Percentiles rank a stretch among this genome's conserved stretches.
These are phyloP conservation scores for Trichonephila inaurata DNA, from an alignment of 1,140 invertebrate species.

Conservation along the genomic window DNA sequence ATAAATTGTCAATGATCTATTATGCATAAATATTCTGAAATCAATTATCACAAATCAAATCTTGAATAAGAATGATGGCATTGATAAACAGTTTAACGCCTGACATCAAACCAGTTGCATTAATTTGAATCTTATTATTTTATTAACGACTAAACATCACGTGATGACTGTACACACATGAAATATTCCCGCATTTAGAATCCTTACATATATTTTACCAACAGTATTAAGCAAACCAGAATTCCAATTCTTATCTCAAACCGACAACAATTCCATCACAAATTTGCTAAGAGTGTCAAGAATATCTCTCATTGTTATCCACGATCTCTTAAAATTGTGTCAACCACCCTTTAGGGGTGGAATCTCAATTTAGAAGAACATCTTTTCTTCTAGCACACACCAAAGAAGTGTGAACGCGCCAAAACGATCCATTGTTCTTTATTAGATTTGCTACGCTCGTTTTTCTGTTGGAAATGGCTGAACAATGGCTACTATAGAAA, in stretches of 20 bases:
- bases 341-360: background rate
- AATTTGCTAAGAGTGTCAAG: background rate
- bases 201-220: too few species aligned
- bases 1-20: too few species aligned
- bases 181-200: background rate
- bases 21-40: too few species aligned
- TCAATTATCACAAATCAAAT: too few species aligned
- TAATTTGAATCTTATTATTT: too few species aligned
- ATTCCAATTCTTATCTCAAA: background rate
- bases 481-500: background rate
- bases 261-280: background rate
- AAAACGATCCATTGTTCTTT: conserved; percentile 19
- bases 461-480: background rate
- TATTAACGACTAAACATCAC: too few species aligned
- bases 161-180: too few species aligned
- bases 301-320: background rate
- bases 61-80: too few species aligned
- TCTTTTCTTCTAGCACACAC: background rate
- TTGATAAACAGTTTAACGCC: too few species aligned
- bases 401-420: background rate
- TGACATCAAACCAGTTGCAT: too few species aligned
- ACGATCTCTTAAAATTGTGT: background rate
- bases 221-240: too few species aligned
- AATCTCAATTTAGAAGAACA: background rate
- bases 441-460: background rate